Conservation (phyloP, 2,797 vertebrate species). For the Etheostoma nigrum region DNA sequence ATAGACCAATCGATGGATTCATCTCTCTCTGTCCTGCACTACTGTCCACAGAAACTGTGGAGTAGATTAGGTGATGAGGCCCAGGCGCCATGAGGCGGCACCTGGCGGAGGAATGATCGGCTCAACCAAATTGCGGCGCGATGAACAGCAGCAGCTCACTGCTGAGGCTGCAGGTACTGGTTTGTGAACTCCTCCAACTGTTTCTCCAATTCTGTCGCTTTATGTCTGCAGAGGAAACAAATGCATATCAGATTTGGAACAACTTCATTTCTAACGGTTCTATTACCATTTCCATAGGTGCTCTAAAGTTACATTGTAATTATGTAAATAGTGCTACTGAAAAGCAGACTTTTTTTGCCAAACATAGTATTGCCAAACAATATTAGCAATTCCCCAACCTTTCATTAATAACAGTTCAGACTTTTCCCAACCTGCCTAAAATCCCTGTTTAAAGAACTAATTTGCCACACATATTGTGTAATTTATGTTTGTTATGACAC, state of each 20-base stretch:
- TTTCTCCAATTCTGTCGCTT: slow-evolving; percentile 92
- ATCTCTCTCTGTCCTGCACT: neutral
- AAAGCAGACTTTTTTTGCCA: neutral
- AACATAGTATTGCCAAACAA: neutral
- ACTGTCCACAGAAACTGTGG: neutral
- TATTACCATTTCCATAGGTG: neutral
- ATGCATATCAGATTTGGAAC: neutral
- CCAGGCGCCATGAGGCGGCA: neutral
- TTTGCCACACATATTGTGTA: neutral
- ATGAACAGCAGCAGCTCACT: slow-evolving; percentile 63
- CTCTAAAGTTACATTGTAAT: neutral
- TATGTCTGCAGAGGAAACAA: slow-evolving; percentile 87
- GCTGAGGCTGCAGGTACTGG: slow-evolving; percentile 89
- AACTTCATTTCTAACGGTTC: neutral
- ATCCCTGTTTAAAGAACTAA: neutral
- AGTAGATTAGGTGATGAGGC: neutral
- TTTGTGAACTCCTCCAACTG: slow-evolving; percentile 92
- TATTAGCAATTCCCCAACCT: neutral
- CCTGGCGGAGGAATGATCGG: slow-evolving; percentile 35
- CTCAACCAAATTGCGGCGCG: slow-evolving; percentile 41
- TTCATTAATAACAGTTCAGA: neutral
- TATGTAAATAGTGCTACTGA: neutral
- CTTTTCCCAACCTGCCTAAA: neutral
- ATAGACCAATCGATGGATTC: neutral
- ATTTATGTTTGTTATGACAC: neutral